Percentiles rank a stretch among this genome's conserved stretches.
Conservation (phyloP, 2,113 vertebrate species). For the human (Homo sapiens) region GRCh38 chr16:61303001-61303500, state of each 20-base stretch:
- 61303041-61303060: not conserved
- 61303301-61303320: not conserved
- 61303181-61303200: too few relatives aligned
- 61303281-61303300: not conserved
- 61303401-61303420: not conserved
- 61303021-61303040: not conserved
- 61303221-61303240: not conserved
- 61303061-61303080: not conserved
- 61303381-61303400: not conserved
- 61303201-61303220: not conserved
- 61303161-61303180: not conserved
- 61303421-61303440: not conserved
- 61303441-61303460: not conserved
- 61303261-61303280: not conserved
- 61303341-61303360: not conserved
- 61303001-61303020: not conserved
- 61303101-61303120: not conserved
- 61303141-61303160: not conserved
- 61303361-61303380: not conserved
- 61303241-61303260: not conserved
- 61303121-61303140: not conserved
- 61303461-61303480: not conserved
- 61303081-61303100: not conserved
- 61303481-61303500: not conserved
- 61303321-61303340: not conserved